Conservation (phyloP, 1,140 invertebrate genomes). For the Bombus consobrinus region DNA sequence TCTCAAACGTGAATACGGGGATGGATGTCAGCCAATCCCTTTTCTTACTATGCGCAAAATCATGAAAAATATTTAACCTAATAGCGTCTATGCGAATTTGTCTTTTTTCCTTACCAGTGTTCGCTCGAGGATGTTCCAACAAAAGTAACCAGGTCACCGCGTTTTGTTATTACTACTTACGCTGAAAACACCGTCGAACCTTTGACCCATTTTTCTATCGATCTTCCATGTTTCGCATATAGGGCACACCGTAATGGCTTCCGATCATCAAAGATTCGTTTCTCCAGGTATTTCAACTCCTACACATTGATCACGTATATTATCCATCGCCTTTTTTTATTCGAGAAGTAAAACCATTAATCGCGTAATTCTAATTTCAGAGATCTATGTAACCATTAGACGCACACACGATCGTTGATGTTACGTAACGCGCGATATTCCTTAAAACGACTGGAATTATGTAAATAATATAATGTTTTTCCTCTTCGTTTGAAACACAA, state of each 20-base stretch:
- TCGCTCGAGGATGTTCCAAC: background rate
- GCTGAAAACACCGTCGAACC: conserved; percentile 59
- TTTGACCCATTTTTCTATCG: conserved; percentile 82
- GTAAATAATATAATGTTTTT: too few relatives aligned
- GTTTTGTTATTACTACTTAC: conserved; percentile 24
- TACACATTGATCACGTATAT: conserved; percentile 7
- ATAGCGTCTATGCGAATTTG: background rate
- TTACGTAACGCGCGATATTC: conserved; percentile 50
- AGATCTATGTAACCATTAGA: too few relatives aligned
- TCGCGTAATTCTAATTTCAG: background rate
- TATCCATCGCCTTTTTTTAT: background rate
- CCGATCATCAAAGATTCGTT: conserved; percentile 49
- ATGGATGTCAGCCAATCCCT: conserved; percentile 17
- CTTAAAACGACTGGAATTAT: background rate
- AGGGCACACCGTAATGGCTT: conserved; percentile 58
- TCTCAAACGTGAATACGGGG: conserved; percentile 9
- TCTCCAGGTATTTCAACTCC: conserved; percentile 33
- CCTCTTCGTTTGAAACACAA: background rate
- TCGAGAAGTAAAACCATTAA: background rate
- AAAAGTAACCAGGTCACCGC: conserved; percentile 16
- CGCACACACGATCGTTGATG: conserved; percentile 13
- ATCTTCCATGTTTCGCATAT: conserved; percentile 68
- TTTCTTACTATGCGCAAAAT: conserved; percentile 37
- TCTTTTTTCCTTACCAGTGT: background rate
- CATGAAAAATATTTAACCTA: conserved; percentile 10